phyloP scores from a whole-genome alignment of 2,888 invertebrate species.

The Callyntrura sp. region DNA sequence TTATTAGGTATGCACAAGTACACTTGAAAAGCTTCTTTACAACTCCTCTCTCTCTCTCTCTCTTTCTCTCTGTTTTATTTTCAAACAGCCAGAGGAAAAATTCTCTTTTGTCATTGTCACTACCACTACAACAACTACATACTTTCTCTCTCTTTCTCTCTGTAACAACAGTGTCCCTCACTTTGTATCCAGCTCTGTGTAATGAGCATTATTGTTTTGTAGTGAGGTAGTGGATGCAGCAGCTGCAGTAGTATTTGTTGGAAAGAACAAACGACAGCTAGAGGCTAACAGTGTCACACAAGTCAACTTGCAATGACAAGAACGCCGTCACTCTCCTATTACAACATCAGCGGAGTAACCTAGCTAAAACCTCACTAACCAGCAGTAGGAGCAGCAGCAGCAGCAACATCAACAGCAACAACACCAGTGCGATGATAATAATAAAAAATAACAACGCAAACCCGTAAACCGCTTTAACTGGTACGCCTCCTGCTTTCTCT shows the following conservation, averaged over 20 bases:
- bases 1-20: neutral
- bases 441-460: neutral
- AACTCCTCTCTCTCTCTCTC: neutral
- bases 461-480: too few relatives aligned
- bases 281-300: slow-evolving; percentile 31
- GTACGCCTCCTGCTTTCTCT: too few relatives aligned
- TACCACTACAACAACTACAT: neutral
- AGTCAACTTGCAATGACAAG: neutral
- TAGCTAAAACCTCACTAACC: neutral
- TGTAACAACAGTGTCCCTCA: too few relatives aligned
- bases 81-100: too few relatives aligned
- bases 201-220: neutral
- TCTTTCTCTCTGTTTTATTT: too few relatives aligned
- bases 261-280: slow-evolving; percentile 22
- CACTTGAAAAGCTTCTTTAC: neutral
- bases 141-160: neutral
- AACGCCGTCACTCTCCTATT: neutral
- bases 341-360: too few relatives aligned
- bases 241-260: too few relatives aligned
- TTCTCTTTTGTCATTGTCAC: slow-evolving; percentile 1
- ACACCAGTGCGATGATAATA: neutral
- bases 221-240: too few relatives aligned
- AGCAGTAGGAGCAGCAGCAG: neutral
- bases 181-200: neutral
- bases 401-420: too few relatives aligned